Percentiles rank a stretch among this genome's conserved stretches.
Conservation (phyloP, 2,888 invertebrate genomes). For the Chloroclystis v-ata region DNA sequence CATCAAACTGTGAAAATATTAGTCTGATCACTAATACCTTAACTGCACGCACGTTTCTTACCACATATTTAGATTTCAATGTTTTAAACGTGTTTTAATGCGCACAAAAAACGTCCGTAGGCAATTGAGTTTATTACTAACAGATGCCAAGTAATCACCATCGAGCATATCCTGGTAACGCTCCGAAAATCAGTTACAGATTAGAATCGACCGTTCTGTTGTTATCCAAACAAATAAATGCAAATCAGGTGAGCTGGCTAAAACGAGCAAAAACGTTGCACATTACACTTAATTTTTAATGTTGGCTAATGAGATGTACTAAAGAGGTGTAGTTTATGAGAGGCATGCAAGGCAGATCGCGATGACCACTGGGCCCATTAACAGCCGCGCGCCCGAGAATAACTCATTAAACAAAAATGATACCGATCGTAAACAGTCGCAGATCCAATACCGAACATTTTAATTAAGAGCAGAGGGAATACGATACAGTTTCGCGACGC, state of each 20-base stretch:
- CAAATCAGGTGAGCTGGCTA: constrained; percentile 5
- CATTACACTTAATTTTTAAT: constrained; percentile 18
- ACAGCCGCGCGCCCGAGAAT: constrained; percentile 43
- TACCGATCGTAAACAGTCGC: constrained; percentile 59
- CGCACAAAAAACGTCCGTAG: constrained; percentile 27
- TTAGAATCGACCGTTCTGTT: constrained; percentile 11
- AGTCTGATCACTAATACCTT: constrained; percentile 41
- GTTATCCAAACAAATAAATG: constrained; percentile 11
- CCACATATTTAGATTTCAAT: constrained; percentile 28
- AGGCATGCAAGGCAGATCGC: constrained; percentile 16
- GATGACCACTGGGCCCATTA: constrained; percentile 32
- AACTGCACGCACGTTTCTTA: constrained; percentile 27
- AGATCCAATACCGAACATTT: constrained; percentile 66
- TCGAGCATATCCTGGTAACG: constrained; percentile 25
- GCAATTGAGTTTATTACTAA: constrained; percentile 28
- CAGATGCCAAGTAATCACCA: constrained; percentile 25
- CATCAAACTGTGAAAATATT: constrained; percentile 70
- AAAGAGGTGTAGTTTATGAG: constrained; percentile 28
- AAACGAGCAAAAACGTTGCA: constrained; percentile 11
- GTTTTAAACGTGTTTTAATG: constrained; percentile 24
- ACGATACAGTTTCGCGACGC: constrained; percentile 47
- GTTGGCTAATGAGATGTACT: constrained; percentile 25
- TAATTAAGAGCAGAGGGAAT: constrained; percentile 57
- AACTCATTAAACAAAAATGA: constrained; percentile 73
- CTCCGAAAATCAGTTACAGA: constrained; percentile 17